Evolutionary conservation across 2,888 invertebrate species (phyloP), one percentile per base, ranked within the genome.

Genomic region (Pseudococcus viburni): DNA sequence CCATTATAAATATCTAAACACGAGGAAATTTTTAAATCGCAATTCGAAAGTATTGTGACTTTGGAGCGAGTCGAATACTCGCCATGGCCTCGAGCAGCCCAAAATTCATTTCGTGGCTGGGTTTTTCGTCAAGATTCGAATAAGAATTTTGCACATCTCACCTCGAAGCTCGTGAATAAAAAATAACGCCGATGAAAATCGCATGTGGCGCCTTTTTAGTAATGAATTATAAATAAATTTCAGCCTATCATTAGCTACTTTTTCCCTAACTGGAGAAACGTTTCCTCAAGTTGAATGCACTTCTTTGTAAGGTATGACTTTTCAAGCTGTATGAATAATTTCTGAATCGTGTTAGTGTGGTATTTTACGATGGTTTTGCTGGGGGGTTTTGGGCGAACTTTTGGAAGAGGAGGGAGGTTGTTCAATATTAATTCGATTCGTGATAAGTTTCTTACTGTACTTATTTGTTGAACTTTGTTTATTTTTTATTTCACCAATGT

Each of bases 201-300:
- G 73, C 73, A 73, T 73, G 73, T 17, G 73, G 73, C 33, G 33
- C 33, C 73, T 33, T 33, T n/a, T 33, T 0, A 33, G 1, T 1
- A 1, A 15, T 73, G 33, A 73, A 73, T 73, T 73, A 73, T 73
- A 39, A 73, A 73, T 33, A 73, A 11, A 12, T 15, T 33, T 59
- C 4, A 26, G 33, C 19, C 33, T 73, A 39, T 73, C n/a, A 73
- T 73, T 73, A 73, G 33, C 73, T 73, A 26, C 15, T 73, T 73
- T 33, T 73, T 73, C 12, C 26, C 39, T 15, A 12, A 3, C 15
- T 33, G 33, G 33, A 12, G 15, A 73, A 73, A 73, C 12, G 3
- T 73, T 73, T 73, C 15, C 73, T 17, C 33, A 39, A 73, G 73
- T 73, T 73, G 73, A 73, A 26, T 39, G 73, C 73, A 73, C 73